Conservation (phyloP, 2,113 vertebrate species). For the Ondatra zibethicus region DNA sequence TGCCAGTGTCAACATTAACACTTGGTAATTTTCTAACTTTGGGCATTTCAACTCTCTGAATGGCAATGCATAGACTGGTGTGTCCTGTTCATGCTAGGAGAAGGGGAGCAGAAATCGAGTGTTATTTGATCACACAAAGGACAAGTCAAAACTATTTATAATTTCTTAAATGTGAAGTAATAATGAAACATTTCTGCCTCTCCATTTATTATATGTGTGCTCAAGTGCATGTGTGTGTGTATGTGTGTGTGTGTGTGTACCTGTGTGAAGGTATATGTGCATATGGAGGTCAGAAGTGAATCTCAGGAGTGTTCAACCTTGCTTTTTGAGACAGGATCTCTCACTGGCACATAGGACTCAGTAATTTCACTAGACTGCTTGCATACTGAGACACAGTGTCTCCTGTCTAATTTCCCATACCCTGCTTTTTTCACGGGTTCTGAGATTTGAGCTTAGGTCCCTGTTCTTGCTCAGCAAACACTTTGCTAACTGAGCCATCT, state of each 20-base stretch:
- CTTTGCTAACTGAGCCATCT: background rate
- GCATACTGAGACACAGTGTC: background rate
- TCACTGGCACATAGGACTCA: background rate
- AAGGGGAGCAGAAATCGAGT: fast-evolving
- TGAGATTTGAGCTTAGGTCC: background rate
- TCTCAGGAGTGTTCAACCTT: background rate
- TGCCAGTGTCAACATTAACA: background rate
- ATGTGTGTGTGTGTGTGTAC: background rate
- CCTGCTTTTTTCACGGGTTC: background rate
- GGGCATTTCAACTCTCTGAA: background rate
- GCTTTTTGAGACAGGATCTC: background rate
- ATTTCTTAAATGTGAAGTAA: background rate
- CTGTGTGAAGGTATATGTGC: background rate
- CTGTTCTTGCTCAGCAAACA: background rate
- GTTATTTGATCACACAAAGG: background rate
- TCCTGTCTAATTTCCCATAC: background rate
- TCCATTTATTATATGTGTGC: background rate
- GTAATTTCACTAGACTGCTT: background rate
- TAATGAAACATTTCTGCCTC: background rate
- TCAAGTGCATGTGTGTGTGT: fast-evolving
- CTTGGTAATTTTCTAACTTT: background rate
- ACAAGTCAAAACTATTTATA: background rate
- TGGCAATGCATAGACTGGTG: background rate
- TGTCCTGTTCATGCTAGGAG: background rate
- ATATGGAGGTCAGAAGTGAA: background rate